These are phyloP conservation scores for Drosophila diplacantha DNA, from an alignment of 2,888 invertebrate species.

Conservation along the genomic window DNA sequence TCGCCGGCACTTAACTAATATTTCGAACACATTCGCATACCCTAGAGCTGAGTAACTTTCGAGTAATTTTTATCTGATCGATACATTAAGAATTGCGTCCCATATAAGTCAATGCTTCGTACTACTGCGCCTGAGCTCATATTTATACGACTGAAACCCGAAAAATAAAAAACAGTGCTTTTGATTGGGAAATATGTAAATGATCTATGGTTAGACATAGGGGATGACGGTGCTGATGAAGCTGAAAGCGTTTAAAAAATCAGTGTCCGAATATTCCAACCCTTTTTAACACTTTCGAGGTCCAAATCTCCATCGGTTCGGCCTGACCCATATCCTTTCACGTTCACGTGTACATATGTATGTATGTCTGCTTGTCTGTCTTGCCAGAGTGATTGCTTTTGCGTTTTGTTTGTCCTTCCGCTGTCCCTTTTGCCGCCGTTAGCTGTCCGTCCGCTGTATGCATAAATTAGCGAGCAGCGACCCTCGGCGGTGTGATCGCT, in stretches of 20 bases:
- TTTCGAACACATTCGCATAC: neutral
- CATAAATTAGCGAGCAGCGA: constrained; percentile 39
- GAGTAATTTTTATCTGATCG: neutral
- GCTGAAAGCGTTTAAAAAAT: constrained; percentile 24
- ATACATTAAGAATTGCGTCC: neutral
- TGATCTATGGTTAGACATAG: constrained; percentile 6
- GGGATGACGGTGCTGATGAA: constrained; percentile 17
- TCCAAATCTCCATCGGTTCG: neutral
- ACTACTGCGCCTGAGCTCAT: neutral
- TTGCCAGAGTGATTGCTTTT: constrained; percentile 52
- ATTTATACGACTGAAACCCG: neutral
- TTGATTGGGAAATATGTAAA: constrained; percentile 32
- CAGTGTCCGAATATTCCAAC: constrained; percentile 18
- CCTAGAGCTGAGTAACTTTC: neutral
- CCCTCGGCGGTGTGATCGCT: constrained; percentile 43
- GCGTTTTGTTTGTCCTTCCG: constrained; percentile 9
- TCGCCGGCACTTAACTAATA: neutral
- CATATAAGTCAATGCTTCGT: neutral
- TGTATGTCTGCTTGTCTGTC: constrained; percentile 18
- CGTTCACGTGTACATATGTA: constrained; percentile 15
- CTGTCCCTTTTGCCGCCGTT: constrained; percentile 24
- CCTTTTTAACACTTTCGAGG: constrained; percentile 10
- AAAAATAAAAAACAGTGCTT: constrained; percentile 4
- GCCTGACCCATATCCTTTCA: constrained; percentile 25
- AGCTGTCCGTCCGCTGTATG: constrained; percentile 32